Conservation (phyloP, 2,797 vertebrate species). For the Sebastes paucispinis region DNA sequence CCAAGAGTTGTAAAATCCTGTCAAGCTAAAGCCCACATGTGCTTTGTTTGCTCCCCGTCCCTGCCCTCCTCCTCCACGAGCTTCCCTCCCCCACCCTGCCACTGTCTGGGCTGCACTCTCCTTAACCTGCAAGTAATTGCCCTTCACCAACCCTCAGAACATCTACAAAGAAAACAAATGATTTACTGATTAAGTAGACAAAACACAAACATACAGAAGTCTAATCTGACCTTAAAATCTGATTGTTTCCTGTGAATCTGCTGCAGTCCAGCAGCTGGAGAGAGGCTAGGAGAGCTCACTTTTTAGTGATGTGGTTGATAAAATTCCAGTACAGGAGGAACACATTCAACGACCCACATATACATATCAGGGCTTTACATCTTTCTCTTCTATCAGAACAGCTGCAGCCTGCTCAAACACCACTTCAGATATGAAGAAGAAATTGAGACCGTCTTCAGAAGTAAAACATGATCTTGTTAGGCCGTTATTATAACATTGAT, state of each 20-base stretch:
- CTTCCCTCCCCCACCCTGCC: conserved; percentile 22
- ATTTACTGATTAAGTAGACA: conserved; percentile 52
- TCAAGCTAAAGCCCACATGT: conserved; percentile 28
- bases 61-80: conserved; percentile 3
- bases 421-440: background rate
- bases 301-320: conserved; percentile 33
- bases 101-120: conserved; percentile 10
- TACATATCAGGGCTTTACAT: background rate
- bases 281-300: background rate
- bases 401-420: background rate
- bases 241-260: background rate
- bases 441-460: background rate
- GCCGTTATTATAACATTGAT: background rate
- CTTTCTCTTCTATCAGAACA: conserved; percentile 1
- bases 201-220: conserved; percentile 27
- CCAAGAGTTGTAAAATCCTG: background rate
- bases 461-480: background rate
- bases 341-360: background rate
- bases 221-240: conserved; percentile 7
- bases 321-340: conserved; percentile 2
- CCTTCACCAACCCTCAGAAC: conserved; percentile 14
- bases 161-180: conserved; percentile 34
- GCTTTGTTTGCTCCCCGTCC: conserved; percentile 47
- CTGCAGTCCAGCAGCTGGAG: conserved; percentile 8
- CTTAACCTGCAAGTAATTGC: conserved; percentile 22